Base-by-base conservation (phyloP, 2,797 vertebrate species). In the Sebastes matsubarae region DNA sequence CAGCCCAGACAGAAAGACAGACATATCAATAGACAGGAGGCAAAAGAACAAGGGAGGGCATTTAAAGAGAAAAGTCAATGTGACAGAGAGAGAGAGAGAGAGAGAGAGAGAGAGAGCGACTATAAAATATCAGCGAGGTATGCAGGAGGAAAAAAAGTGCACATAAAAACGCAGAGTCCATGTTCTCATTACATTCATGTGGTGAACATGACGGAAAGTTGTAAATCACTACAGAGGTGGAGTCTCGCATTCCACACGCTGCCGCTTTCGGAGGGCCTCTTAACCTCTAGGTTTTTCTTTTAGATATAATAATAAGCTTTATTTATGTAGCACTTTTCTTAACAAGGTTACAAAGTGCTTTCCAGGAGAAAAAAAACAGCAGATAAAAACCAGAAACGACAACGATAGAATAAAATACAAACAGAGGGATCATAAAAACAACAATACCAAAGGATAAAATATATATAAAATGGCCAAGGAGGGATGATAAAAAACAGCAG, bases 1-100 rank as follows among this genome's bases (percentile, higher is more conserved):
- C 79, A 65, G 72, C 85, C 89, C 87, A 88, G 88, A 89, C 82
- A 87, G 73, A 87, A 12, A 83, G 80, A 85, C 38, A 71, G 88
- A 88, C 76, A 83, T 75, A 87, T 90, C 83, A 77, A 83, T 30
- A 83, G 73, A 54, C 71, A 72, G 61, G 68, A 72, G 65, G 69
- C 27, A 7, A 64, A 67, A 80, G 80, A 81, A 85, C 70, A 71
- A 81, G 72, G 72, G 60, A 64, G 64, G 22, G 58, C 27, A 57
- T 82, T 81, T 71, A 67, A 66, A 77, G 77, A 68, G 67, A 73
- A 57, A 83, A 61, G 68, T 50, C 42, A 4, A 32, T 1, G 57
- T 66, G 42, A 25, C 16, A 8, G 55, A 67, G 60, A 54, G 68
- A 75, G 66, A 55, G 13, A 72, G 34, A 27, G 27, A 6, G 55